Percentiles rank a stretch among this genome's conserved stretches.
Evolutionary conservation across 2,888 invertebrate genomes (phyloP).

Genomic region (Glomeris marginata): DNA sequence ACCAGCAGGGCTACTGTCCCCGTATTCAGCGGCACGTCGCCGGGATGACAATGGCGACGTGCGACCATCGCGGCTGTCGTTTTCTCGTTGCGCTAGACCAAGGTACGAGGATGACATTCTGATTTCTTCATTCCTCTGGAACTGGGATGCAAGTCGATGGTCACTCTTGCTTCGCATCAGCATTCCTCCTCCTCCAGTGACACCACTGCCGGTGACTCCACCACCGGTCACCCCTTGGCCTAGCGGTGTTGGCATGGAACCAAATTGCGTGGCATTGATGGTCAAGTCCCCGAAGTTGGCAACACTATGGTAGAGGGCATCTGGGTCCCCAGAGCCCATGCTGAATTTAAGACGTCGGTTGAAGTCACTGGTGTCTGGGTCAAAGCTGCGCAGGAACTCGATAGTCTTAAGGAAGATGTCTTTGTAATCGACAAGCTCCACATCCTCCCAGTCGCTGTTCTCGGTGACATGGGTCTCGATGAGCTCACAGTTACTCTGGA

Average conservation of each 20-base stretch:
- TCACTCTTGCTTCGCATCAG: constrained; percentile 87
- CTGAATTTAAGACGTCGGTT: constrained; percentile 68
- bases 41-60: constrained; percentile 20
- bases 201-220: background rate
- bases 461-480: constrained; percentile 73
- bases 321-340: constrained; percentile 72
- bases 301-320: constrained; percentile 72
- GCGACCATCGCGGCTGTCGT: constrained; percentile 46
- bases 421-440: constrained; percentile 85
- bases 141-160: constrained; percentile 46
- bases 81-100: constrained; percentile 43
- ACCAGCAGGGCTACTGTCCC: constrained; percentile 4
- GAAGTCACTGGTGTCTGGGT: constrained; percentile 79
- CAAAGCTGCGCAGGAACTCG: constrained; percentile 83
- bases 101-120: constrained; percentile 52
- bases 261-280: constrained; percentile 44
- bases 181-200: constrained; percentile 32
- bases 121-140: constrained; percentile 53
- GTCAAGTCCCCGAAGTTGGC: constrained; percentile 81
- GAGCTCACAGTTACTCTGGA: constrained; percentile 89
- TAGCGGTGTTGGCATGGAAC: constrained; percentile 24
- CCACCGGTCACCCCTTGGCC: constrained; percentile 28
- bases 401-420: constrained; percentile 91
- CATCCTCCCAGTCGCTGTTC: constrained; percentile 73
- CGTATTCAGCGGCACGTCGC: constrained; percentile 16